Base-by-base conservation (phyloP, 2,797 vertebrate species). In the Tenualosa ilisha region DNA sequence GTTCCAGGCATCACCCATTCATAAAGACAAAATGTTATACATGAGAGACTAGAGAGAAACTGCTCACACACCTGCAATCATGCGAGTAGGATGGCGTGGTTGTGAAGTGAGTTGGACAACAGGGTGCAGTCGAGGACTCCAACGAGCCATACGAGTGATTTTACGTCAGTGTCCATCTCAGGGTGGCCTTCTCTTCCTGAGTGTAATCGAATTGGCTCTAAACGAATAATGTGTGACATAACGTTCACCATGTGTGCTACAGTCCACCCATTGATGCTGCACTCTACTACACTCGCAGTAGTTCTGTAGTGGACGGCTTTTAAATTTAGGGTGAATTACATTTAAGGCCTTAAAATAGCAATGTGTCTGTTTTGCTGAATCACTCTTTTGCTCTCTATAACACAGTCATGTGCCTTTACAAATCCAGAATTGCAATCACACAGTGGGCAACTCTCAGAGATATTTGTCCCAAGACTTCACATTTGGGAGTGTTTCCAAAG, bases 221-320 rank as follows among this genome's bases (percentile, higher is more conserved):
- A 84, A 86, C 81, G 83, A 87, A 86, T 88, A 86, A 84, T 84
- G 53, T 81, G 84, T 88, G 85, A 87, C 85, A 84, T 86, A 87
- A 82, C 3, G 0, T 82, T n/a, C 68, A n/a, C 17, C 40, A 79
- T 54, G 40, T 51, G 26, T 11, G 63, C 56, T 84, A 15, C 72
- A 79, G 72, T 56, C 63, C 31, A 82, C 50, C 63, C 83, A 84
- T 84, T 82, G 61, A 43, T 61, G 49, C 7, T 26, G 12, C 68
- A n/a, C 15, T 54, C 20, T 12, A 37, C 50, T 13, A 7, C n/a
- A 59, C 72, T 49, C 31, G 2, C 40, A 22, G 6, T 0, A 20
- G 31, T 79, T 22, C 72, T 46, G 40, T 46, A 22, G 72, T 79
- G 40, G 72, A 22, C 17, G 3, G 40, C 7, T 40, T 72, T 46